Percentiles rank a stretch among this genome's conserved stretches.
Evolutionary conservation across 2,888 invertebrate species (phyloP).

Genomic region (Nephrocerus scutellatus): DNA sequence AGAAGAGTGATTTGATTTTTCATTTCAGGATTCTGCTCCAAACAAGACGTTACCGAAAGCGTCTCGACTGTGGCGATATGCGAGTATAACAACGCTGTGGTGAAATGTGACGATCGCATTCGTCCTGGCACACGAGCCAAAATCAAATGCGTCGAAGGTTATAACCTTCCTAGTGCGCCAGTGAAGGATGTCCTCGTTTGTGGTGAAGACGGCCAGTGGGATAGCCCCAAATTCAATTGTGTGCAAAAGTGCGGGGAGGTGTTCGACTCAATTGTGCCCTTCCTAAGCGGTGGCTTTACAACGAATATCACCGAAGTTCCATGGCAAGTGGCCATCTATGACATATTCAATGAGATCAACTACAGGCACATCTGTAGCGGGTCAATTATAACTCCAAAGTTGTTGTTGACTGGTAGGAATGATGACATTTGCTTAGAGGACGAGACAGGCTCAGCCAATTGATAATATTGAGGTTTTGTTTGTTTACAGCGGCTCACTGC

Average conservation of each 20-base stretch:
- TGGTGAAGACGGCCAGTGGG: no score
- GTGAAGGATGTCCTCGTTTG: no score
- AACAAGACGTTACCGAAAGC: neutral
- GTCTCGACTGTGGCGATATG: slow-evolving; percentile 10
- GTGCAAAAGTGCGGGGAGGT: slow-evolving; percentile 26
- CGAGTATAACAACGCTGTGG: slow-evolving; percentile 4
- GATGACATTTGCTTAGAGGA: neutral
- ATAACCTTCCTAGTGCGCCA: slow-evolving; percentile 15
- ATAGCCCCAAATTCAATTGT: no score
- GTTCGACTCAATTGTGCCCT: slow-evolving; percentile 9
- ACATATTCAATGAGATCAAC: neutral
- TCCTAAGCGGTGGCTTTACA: slow-evolving; percentile 19
- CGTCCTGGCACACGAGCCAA: slow-evolving; percentile 20
- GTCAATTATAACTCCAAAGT: slow-evolving; percentile 29
- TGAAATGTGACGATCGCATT: slow-evolving; percentile 18
- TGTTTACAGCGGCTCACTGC: slow-evolving; percentile 21
- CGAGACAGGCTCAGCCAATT: neutral
- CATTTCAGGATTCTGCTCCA: no score
- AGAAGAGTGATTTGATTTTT: no score
- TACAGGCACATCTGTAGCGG: slow-evolving; percentile 28
- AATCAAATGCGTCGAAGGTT: slow-evolving; percentile 17
- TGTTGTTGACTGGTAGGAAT: slow-evolving; percentile 28
- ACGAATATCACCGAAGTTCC: slow-evolving; percentile 26
- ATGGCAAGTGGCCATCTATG: slow-evolving; percentile 32
- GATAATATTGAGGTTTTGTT: neutral